Conservation (phyloP, 2,888 invertebrate species). For the Incurvaria masculella region DNA sequence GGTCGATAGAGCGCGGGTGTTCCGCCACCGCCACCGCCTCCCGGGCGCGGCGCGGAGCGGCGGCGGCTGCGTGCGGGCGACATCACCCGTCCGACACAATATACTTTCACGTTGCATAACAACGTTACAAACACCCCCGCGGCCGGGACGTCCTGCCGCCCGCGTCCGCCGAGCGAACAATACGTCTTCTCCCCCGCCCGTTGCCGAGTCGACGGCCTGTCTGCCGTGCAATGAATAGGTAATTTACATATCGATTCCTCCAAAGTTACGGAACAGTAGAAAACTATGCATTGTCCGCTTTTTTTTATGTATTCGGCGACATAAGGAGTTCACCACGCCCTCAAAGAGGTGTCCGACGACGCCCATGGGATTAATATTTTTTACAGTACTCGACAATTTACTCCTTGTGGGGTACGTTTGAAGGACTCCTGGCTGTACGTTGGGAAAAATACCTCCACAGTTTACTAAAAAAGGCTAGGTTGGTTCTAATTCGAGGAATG, state of each 20-base stretch:
- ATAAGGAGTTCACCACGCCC: too few relatives aligned
- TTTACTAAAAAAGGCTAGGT: too few relatives aligned
- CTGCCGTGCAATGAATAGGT: not conserved
- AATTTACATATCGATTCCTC: not conserved
- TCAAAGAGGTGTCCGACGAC: too few relatives aligned
- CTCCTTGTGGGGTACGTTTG: too few relatives aligned
- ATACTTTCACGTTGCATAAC: slow-evolving; percentile 39
- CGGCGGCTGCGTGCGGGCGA: not conserved
- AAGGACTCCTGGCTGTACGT: too few relatives aligned
- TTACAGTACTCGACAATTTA: too few relatives aligned
- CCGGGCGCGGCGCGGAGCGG: slow-evolving; percentile 18
- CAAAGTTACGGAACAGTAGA: not conserved
- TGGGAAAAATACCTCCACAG: too few relatives aligned
- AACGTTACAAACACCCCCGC: slow-evolving; percentile 13
- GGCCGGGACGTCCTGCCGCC: slow-evolving; percentile 2
- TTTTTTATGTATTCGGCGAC: too few relatives aligned
- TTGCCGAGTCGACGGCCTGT: not conserved
- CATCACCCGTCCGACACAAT: slow-evolving; percentile 18
- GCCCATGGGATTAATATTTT: too few relatives aligned
- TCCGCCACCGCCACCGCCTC: slow-evolving; percentile 27
- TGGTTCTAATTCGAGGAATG: too few relatives aligned
- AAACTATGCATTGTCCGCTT: too few relatives aligned
- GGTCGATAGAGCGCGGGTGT: slow-evolving; percentile 52
- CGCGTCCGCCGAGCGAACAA: slow-evolving; percentile 6
- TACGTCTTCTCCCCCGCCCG: too few relatives aligned